Conservation (phyloP, 2,888 invertebrate genomes). For the Diplolepis rosae region DNA sequence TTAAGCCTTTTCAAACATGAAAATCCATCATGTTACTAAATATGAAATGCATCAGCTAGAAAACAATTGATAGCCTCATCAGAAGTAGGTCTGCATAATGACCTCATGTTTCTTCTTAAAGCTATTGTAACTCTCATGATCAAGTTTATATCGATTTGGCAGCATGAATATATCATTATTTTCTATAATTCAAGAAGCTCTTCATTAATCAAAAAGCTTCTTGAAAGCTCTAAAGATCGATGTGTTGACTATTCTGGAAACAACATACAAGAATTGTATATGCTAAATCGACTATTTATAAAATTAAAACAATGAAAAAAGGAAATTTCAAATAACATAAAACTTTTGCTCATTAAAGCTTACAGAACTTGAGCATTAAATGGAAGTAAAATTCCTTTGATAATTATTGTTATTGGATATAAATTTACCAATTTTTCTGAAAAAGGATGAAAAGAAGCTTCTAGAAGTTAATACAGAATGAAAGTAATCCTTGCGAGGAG, state of each 20-base stretch:
- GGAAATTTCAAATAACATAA: too few relatives aligned
- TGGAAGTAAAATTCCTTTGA: background rate
- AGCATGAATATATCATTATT: background rate
- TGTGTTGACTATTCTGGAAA: background rate
- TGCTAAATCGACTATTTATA: background rate
- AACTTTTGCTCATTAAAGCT: background rate
- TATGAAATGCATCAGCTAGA: background rate
- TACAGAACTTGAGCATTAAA: background rate
- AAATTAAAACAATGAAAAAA: background rate
- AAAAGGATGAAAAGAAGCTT: too few relatives aligned
- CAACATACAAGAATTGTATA: background rate
- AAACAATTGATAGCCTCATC: background rate
- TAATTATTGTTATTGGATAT: too few relatives aligned
- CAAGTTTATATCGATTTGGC: background rate
- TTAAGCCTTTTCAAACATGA: background rate
- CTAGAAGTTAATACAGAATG: too few relatives aligned
- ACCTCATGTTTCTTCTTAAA: background rate
- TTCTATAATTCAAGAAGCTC: background rate
- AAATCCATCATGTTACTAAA: background rate
- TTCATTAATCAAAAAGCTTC: background rate
- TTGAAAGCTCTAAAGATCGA: background rate
- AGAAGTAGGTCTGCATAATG: background rate
- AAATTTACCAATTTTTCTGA: too few relatives aligned
- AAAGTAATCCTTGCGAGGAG: too few relatives aligned
- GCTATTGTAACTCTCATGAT: background rate